Evolutionary conservation across 2,888 invertebrate species (phyloP), one percentile per base, ranked within the genome.

Genomic region (Drosophila yooni): DNA sequence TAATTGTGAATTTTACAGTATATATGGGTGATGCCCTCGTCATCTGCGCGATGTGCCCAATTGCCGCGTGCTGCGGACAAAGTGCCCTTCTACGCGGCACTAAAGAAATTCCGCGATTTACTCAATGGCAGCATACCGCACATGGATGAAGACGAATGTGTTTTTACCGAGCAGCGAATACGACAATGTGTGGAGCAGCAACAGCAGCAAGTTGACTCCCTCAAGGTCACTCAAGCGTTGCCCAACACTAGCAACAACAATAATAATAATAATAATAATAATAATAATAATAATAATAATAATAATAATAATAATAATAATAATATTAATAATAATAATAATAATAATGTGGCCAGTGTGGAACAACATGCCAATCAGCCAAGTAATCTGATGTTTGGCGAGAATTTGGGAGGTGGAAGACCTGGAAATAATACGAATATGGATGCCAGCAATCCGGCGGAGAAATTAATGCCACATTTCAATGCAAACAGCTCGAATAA

Each of bases 21-120:
- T 93, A 97, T 99, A 95, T 99, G 98, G 97, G 99, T 99, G 92
- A 99, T 99, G 99, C 99, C 99, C 79, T 99, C 99, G 63, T 99
- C 99, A 59, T 98, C 98, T 91, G 99, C 99, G 58, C 95, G 99
- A 61, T 99, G 98, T 94, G 98, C 99, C 46, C 99, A 99, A 93
- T 94, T 99, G 84, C 99, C 99, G n/a, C 95, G 99, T 84, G 98
- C 99, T 27, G 97, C 98, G 0, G 99, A 99, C 94, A 99, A 99
- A 94, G 98, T 99, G 71, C 99, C 99, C 79, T 99, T 98, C 94
- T 99, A 99, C 94, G 96, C 97, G 72, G 98, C 98, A 61, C 95
- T 99, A 53, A 98, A 98, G 93, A 98, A 98, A 94, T 97, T 99
- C 94, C 95, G 98, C 62, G 99, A 99, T 94, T 98, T 97, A 94